phyloP scores from a whole-genome alignment of 2,888 invertebrate species.

The Nipponacmea schrenckii region DNA sequence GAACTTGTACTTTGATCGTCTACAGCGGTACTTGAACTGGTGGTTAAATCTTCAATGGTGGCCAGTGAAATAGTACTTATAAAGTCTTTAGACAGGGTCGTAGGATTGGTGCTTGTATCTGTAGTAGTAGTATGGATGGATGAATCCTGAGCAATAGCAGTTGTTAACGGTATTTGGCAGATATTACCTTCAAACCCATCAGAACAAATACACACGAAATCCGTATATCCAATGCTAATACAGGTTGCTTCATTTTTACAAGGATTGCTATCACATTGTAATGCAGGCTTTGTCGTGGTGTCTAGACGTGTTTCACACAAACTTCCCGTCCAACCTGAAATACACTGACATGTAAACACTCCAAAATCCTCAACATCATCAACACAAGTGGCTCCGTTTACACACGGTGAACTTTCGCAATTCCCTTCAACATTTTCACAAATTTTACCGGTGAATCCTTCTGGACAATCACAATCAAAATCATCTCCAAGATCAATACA shows the following conservation, averaged over 20 bases:
- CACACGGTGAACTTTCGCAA: conserved; percentile 70
- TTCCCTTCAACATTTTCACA: conserved; percentile 88
- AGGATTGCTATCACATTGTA: background rate
- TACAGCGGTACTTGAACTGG: no score
- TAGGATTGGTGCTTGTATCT: no score
- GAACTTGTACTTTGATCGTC: no score
- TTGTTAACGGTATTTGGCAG: background rate
- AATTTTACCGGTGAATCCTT: conserved; percentile 88
- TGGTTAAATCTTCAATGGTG: no score
- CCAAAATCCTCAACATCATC: conserved; percentile 13
- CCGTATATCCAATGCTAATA: background rate
- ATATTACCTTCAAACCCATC: background rate
- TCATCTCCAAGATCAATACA: conserved; percentile 35
- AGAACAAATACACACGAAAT: background rate
- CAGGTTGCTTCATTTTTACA: background rate
- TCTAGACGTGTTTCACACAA: background rate
- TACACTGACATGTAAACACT: conserved; percentile 10
- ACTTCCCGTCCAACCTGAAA: conserved; percentile 10
- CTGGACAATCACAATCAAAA: conserved; percentile 76
- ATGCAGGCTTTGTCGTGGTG: background rate
- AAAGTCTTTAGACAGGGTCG: no score
- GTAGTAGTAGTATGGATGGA: no score
- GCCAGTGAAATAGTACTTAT: no score
- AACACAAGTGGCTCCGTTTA: conserved; percentile 29
- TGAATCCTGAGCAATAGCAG: no score